Evolutionary conservation across 2,797 vertebrate genomes (phyloP), one percentile per base, ranked within the genome.

Genomic region (Paedocypris micromegethes): DNA sequence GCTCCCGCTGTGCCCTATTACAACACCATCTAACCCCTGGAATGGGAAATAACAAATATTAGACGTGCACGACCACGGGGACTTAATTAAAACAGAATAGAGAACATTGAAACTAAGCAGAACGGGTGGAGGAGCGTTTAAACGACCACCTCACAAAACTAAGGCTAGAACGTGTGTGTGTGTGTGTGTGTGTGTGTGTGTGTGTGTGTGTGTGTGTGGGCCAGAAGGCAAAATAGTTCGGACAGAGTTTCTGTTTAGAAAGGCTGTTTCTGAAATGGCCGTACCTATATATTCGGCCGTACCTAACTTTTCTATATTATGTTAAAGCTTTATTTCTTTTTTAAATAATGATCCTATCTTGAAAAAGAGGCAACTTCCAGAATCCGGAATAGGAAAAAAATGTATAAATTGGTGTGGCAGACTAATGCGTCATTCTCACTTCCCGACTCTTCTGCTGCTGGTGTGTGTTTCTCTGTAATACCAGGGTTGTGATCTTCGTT

Each of bases 1-100:
- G 47, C 42, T 73, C 74, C 72, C 64, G 48, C 4, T 23, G 67
- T 57, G 77, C 50, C 68, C 75, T 72, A 72, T 76, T 79, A 73
- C 55, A 60, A 54, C 74, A 70, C 51, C 58, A 64, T 68, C 58
- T 45, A 41, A 58, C 66, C 59, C 53, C 50, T 57, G 66, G 52
- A 57, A 59, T 41, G 62, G 59, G 64, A 72, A 70, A 71, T 60
- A 77, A 57, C 57, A 66, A 60, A 67, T 70, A 72, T 59, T 43
- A 61, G 58, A 61, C 4, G 41, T 64, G 62, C 66, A 62, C 7
- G 45, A 74, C 43, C 56, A 59, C 57, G 23, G 5, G 50, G 54
- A 58, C 51, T 68, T 74, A 73, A 75, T 76, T 77, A 77, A 75
- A 57, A 63, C n/a, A 9, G 3, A 37, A 60, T 41, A 67, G 58